These are phyloP conservation scores for Cephalopholis sonnerati DNA, from an alignment of 2,113 vertebrate genomes.

Conservation along the genomic window DNA sequence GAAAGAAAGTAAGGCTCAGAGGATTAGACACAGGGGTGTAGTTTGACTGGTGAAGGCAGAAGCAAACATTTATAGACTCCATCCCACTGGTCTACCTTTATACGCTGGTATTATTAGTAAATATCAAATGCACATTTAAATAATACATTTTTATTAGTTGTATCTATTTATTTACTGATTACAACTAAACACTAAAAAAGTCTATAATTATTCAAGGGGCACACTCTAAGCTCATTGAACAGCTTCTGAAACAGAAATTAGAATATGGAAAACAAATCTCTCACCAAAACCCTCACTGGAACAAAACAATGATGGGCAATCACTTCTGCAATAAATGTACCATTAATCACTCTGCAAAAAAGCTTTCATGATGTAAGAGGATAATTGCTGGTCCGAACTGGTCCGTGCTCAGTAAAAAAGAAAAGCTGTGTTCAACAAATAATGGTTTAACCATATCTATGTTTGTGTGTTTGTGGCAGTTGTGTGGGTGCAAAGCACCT, in stretches of 20 bases:
- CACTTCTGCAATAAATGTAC: background rate
- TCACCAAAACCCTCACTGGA: background rate
- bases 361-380: background rate
- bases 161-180: background rate
- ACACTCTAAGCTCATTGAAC: background rate
- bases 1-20: background rate
- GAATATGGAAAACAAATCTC: background rate
- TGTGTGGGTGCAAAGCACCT: background rate
- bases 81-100: background rate
- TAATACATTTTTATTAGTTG: background rate
- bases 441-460: background rate
- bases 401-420: background rate
- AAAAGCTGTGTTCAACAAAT: background rate
- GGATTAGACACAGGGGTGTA: constrained; percentile 3
- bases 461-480: background rate
- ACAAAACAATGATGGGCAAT: background rate
- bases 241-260: background rate
- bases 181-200: background rate
- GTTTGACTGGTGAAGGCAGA: background rate
- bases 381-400: background rate
- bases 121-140: background rate
- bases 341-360: background rate
- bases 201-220: background rate
- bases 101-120: background rate
- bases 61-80: background rate